Evolutionary conservation across 1,140 invertebrate genomes (phyloP).

Genomic region (Archivesica marissinica): DNA sequence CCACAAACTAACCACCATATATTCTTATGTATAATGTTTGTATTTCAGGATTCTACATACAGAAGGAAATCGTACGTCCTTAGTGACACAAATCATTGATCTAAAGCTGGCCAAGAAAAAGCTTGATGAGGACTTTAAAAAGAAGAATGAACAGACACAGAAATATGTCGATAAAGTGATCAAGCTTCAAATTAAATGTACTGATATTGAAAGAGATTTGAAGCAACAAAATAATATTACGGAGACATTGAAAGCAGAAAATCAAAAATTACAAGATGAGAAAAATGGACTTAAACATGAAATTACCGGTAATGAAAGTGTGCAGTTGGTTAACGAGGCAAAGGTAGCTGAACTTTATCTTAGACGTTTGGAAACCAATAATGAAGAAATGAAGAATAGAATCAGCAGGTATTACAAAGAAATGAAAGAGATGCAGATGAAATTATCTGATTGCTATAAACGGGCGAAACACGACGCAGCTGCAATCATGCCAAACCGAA

Average conservation of each 20-base stretch:
- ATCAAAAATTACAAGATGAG: neutral
- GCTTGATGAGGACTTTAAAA: neutral
- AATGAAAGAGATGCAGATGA: neutral
- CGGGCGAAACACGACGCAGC: neutral
- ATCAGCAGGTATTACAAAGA: neutral
- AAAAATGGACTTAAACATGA: neutral
- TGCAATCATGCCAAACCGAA: neutral
- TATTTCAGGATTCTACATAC: too few relatives aligned
- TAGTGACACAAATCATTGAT: constrained; percentile 14
- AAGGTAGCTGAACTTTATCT: too few relatives aligned
- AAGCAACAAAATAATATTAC: neutral
- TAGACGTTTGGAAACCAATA: too few relatives aligned
- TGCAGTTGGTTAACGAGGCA: too few relatives aligned
- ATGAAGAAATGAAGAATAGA: constrained; percentile 1
- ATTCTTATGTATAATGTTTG: too few relatives aligned
- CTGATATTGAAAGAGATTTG: neutral
- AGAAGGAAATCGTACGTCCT: too few relatives aligned
- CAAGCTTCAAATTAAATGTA: constrained; percentile 41
- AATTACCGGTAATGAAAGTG: neutral
- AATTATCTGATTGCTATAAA: neutral
- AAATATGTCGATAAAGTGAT: constrained; percentile 30
- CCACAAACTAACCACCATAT: too few relatives aligned
- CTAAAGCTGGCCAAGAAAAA: neutral
- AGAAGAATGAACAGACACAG: constrained; percentile 23
- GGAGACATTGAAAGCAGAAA: neutral